phyloP scores from a whole-genome alignment of 1,140 invertebrate genomes.

The Drosophila nasuta region DNA sequence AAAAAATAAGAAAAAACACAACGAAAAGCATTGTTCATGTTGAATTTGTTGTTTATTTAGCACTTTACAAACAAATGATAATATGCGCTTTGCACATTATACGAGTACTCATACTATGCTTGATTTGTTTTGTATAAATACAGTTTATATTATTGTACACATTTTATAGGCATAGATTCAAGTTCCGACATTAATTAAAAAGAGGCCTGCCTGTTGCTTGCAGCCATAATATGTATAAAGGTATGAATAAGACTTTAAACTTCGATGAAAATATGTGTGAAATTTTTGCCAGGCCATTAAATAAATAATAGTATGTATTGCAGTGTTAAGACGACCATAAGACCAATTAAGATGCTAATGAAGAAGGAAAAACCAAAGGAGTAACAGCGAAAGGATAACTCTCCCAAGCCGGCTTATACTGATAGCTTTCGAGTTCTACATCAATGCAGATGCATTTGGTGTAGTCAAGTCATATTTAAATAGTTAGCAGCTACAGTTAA shows the following conservation, averaged over 20 bases:
- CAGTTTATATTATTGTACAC: slow-evolving; percentile 64
- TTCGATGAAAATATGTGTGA: slow-evolving; percentile 45
- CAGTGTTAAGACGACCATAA: slow-evolving; percentile 14
- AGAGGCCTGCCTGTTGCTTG: slow-evolving; percentile 4
- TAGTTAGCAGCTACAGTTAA: slow-evolving; percentile 54
- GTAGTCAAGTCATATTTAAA: slow-evolving; percentile 37
- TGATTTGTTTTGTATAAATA: slow-evolving; percentile 38
- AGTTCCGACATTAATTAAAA: slow-evolving; percentile 60
- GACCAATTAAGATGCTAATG: slow-evolving; percentile 43
- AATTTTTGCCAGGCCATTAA: slow-evolving; percentile 25
- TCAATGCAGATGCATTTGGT: slow-evolving; percentile 19
- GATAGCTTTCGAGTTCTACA: slow-evolving; percentile 11
- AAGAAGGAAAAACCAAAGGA: neutral
- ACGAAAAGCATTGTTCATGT: neutral
- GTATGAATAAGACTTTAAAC: slow-evolving; percentile 28
- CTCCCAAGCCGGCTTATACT: slow-evolving; percentile 1
- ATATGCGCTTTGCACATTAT: slow-evolving; percentile 32
- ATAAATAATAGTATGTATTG: slow-evolving; percentile 27
- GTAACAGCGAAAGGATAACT: slow-evolving; percentile 24
- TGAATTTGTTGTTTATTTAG: slow-evolving; percentile 54
- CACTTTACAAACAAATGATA: slow-evolving; percentile 50
- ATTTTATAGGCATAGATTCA: slow-evolving; percentile 69
- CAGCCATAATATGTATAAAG: slow-evolving; percentile 4
- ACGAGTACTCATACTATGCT: slow-evolving; percentile 13
- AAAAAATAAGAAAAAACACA: neutral